Conservation (phyloP, 2,113 vertebrate genomes). For the Acanthisitta chloris region DNA sequence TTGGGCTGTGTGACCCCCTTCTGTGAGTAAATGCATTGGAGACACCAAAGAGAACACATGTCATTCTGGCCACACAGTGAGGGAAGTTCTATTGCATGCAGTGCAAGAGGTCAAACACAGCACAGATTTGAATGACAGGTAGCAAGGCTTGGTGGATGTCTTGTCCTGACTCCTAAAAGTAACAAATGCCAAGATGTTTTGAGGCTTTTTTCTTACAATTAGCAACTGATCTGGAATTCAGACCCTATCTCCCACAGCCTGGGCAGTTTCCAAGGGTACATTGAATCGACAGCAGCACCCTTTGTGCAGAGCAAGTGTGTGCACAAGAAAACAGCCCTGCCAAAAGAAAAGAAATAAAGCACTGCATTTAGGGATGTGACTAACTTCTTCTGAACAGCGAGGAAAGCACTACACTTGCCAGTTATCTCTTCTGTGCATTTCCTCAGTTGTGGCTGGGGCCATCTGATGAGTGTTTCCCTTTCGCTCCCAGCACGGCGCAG, state of each 20-base stretch:
- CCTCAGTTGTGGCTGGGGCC: conserved; percentile 52
- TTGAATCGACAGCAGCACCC: not conserved
- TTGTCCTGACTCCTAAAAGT: not conserved
- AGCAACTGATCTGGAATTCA: not conserved
- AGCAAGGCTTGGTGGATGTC: not conserved
- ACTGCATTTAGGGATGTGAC: not conserved
- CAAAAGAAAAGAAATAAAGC: not conserved
- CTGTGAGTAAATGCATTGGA: not conserved
- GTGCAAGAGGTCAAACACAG: fast-evolving
- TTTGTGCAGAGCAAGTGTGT: not conserved
- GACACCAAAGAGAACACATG: fast-evolving
- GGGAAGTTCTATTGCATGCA: not conserved
- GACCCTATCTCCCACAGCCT: not conserved
- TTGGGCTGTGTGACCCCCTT: not conserved
- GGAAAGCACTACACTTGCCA: conserved; percentile 18
- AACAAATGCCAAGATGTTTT: not conserved
- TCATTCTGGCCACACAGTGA: fast-evolving
- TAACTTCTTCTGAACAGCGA: not conserved
- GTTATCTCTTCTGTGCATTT: conserved; percentile 19
- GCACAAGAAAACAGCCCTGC: not conserved
- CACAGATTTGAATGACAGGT: not conserved
- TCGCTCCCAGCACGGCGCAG: not conserved
- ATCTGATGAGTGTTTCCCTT: conserved; percentile 53
- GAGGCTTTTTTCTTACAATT: not conserved
- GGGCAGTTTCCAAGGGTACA: not conserved